phyloP scores from a whole-genome alignment of 1,140 invertebrate genomes.

The Leguminivora glycinivorella region DNA sequence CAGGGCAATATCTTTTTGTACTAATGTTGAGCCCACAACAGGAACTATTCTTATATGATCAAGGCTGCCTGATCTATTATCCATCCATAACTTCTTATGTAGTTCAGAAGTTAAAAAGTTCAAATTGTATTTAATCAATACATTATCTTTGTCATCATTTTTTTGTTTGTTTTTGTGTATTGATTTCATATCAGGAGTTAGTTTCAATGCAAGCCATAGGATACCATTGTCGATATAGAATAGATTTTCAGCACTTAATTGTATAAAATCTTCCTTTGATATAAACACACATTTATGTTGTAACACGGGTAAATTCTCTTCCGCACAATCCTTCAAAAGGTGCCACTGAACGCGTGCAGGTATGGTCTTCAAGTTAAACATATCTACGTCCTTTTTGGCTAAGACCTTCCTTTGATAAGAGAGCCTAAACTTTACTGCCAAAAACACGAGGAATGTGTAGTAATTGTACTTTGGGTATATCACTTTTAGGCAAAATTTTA shows the following conservation, averaged over 20 bases:
- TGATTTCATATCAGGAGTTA: constrained; percentile 50
- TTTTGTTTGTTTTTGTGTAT: constrained; percentile 45
- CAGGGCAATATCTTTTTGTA: constrained; percentile 48
- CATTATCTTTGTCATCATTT: constrained; percentile 37
- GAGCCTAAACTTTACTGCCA: constrained; percentile 68
- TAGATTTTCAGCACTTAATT: constrained; percentile 63
- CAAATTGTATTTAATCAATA: constrained; percentile 49
- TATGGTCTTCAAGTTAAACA: constrained; percentile 50
- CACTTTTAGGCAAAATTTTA: constrained; percentile 68
- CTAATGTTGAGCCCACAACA: constrained; percentile 58
- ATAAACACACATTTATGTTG: constrained; percentile 65
- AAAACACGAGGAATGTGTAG: constrained; percentile 61
- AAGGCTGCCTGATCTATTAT: constrained; percentile 34
- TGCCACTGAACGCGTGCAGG: constrained; percentile 44
- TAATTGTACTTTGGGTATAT: constrained; percentile 71
- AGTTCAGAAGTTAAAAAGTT: constrained; percentile 63
- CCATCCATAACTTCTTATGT: constrained; percentile 60
- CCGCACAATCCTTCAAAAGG: constrained; percentile 48
- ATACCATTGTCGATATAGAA: constrained; percentile 68
- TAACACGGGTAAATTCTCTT: constrained; percentile 50
- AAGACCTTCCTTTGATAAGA: constrained; percentile 43
- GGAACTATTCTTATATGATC: constrained; percentile 62
- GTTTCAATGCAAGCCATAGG: constrained; percentile 62
- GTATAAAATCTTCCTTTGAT: constrained; percentile 59
- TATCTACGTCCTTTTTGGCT: constrained; percentile 44